Evolutionary conservation across 2,113 vertebrate genomes (phyloP).

Genomic region (Crotalus viridis): DNA sequence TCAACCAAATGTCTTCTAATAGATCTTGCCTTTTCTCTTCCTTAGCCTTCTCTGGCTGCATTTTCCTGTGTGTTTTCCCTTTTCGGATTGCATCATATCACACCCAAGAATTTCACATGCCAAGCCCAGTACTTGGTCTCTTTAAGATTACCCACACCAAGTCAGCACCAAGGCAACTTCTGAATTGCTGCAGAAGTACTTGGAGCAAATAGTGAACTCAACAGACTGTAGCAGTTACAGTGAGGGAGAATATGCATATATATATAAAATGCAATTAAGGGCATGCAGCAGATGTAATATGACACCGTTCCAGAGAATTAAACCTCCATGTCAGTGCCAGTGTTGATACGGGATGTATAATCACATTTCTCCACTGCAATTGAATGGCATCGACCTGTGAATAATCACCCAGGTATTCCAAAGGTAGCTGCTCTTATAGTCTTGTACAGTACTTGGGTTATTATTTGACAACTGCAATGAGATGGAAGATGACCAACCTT

Average conservation of each 20-base stretch:
- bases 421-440: background rate
- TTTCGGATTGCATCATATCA: background rate
- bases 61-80: background rate
- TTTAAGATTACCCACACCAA: background rate
- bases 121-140: background rate
- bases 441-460: background rate
- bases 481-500: background rate
- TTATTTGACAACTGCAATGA: background rate
- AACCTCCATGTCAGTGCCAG: conserved; percentile 27
- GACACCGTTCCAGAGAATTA: conserved; percentile 10
- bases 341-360: conserved; percentile 10
- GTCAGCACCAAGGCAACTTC: conserved; percentile 13
- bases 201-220: background rate
- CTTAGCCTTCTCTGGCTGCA: background rate
- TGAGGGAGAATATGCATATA: background rate
- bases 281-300: background rate
- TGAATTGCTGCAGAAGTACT: conserved; percentile 18
- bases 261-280: background rate
- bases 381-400: background rate
- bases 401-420: conserved; percentile 15
- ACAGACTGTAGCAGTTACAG: background rate
- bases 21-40: background rate
- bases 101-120: background rate
- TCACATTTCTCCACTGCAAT: conserved; percentile 16
- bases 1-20: background rate